Base-by-base conservation (phyloP, 2,113 vertebrate genomes). In the Galbula dea region DNA sequence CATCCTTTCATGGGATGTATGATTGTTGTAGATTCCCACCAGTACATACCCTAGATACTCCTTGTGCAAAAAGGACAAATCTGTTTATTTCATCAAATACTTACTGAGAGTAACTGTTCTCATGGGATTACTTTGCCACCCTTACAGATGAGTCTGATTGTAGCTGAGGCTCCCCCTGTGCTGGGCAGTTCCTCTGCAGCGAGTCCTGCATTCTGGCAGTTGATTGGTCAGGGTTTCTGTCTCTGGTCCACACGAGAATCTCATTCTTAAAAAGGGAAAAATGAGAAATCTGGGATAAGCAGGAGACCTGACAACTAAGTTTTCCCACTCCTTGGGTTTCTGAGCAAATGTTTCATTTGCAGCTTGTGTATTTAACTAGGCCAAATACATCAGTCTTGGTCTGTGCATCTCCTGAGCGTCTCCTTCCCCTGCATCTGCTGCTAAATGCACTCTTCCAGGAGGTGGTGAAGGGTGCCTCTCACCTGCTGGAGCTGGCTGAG, bases 1-100 rank as follows among this genome's bases (percentile, higher is more conserved):
- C 0, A 0, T 23, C 48, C 52, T 45, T 74, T 67, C 23, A 18
- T 1, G 3, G 68, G 14, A 52, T 10, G 8, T 19, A 4, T 0
- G 0, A 34, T 14, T 7, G 14, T 43, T 61, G 27, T 27, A 48
- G 48, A 26, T 45, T 81, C 65, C 57, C 39, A 41, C 5, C 24
- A 26, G 55, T 20, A 11, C 1, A 1, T 11, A 27, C 2, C 6
- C 26, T 19, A 23, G 17, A 12, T 15, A 30, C 26, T 80, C 18
- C 46, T 37, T 54, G 20, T 48, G 39, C 37, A 37, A 62, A 61
- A 15, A 54, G 46, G 16, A 36, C 10, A 10, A 78, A 67, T 32
- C 23, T 27, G 21, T 3, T 69, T 39, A 46, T 80, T 88, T 80
- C 11, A 15, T 52, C 41, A 55, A 39, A 41, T 23, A 27, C 19